Conservation (phyloP, 2,888 invertebrate genomes). For the Mantis religiosa region DNA sequence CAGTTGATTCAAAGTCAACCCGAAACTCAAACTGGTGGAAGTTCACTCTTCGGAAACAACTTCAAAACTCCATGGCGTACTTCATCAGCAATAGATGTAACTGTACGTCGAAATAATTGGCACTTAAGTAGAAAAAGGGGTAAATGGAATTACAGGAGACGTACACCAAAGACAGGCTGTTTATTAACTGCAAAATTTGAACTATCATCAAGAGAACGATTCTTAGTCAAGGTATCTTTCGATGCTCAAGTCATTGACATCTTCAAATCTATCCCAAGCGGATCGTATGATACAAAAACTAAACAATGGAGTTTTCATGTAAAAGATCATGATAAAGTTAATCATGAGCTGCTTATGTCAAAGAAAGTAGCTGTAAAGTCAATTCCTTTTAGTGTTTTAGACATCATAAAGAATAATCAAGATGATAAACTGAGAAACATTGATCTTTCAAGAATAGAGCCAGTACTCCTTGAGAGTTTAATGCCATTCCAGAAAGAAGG, state of each 20-base stretch:
- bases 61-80: background rate
- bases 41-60: background rate
- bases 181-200: background rate
- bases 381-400: constrained; percentile 49
- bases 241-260: background rate
- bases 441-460: constrained; percentile 66
- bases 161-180: background rate
- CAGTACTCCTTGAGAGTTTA: constrained; percentile 60
- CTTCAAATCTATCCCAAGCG: background rate
- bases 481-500: constrained; percentile 89
- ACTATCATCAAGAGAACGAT: background rate
- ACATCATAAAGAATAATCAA: background rate
- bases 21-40: background rate
- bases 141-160: background rate
- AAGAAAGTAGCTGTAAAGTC: constrained; percentile 60
- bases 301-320: constrained; percentile 75
- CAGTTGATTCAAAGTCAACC: background rate
- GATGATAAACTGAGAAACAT: constrained; percentile 39
- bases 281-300: constrained; percentile 54
- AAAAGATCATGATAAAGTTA: constrained; percentile 62
- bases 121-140: background rate
- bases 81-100: background rate
- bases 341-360: constrained; percentile 56
- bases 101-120: background rate
- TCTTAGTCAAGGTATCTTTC: background rate